Evolutionary conservation across 1,140 invertebrate species (phyloP).

Genomic region (Lerema accius): DNA sequence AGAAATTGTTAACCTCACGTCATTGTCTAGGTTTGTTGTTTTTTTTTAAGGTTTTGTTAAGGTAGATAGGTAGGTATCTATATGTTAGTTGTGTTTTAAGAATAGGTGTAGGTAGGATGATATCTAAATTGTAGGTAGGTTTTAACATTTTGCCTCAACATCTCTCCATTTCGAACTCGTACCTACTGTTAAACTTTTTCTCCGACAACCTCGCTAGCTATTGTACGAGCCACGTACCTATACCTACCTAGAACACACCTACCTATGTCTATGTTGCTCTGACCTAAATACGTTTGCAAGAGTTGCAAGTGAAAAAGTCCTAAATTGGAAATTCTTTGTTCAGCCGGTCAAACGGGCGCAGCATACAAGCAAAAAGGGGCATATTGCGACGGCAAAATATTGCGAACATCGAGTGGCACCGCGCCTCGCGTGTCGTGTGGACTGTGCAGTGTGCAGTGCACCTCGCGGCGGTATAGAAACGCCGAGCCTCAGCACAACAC

Average conservation of each 20-base stretch:
- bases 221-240: neutral
- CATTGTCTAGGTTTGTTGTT: too few relatives aligned
- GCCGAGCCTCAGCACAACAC: slow-evolving; percentile 71
- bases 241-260: neutral
- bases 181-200: too few relatives aligned
- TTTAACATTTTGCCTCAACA: too few relatives aligned
- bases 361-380: slow-evolving; percentile 53
- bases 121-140: too few relatives aligned
- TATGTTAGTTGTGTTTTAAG: too few relatives aligned
- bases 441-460: slow-evolving; percentile 14
- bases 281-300: slow-evolving; percentile 30
- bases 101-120: too few relatives aligned
- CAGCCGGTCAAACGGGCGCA: slow-evolving; percentile 47
- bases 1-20: too few relatives aligned
- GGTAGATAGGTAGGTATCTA: too few relatives aligned
- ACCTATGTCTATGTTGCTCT: slow-evolving; percentile 5
- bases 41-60: too few relatives aligned
- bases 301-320: slow-evolving; percentile 32
- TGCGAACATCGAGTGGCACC: slow-evolving; percentile 51
- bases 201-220: too few relatives aligned
- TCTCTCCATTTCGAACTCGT: too few relatives aligned
- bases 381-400: slow-evolving; percentile 64
- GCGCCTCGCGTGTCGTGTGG: slow-evolving; percentile 47
- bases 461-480: slow-evolving; percentile 58
- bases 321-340: slow-evolving; percentile 48